A percentile compares a stretch with the other conserved stretches of the same genome.
Conservation (phyloP, 2,888 invertebrate genomes). For the Sceliomorpha sp. region DNA sequence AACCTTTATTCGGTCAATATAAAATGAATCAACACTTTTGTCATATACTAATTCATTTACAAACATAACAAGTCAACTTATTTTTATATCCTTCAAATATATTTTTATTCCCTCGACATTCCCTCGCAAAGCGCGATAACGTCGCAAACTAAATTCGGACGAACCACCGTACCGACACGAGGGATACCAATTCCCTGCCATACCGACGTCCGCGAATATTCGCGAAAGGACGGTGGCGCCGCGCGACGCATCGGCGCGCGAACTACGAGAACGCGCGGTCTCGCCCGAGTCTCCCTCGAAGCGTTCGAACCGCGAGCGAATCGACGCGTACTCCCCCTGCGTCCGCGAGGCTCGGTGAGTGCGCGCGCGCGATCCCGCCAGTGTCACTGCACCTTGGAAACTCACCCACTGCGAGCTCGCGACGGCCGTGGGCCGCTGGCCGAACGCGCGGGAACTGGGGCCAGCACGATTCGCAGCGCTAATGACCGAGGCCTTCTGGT, state of each 20-base stretch:
- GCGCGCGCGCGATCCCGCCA: constrained; percentile 36
- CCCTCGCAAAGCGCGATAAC: no score
- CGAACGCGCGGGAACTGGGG: constrained; percentile 79
- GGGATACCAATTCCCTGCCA: constrained; percentile 35
- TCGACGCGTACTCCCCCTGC: no score
- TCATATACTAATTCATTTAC: no score
- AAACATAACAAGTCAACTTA: no score
- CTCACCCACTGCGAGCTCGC: constrained; percentile 69
- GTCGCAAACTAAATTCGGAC: no score
- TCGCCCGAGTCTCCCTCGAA: no score
- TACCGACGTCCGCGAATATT: constrained; percentile 59
- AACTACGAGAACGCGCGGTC: constrained; percentile 26
- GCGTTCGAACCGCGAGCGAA: no score
- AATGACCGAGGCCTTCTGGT: constrained; percentile 78
- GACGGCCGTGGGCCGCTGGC: constrained; percentile 75
- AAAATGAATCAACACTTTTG: no score
- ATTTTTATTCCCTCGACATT: no score
- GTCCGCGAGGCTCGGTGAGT: constrained; percentile 10
- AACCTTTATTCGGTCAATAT: no score
- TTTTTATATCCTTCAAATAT: no score
- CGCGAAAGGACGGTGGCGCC: constrained; percentile 76
- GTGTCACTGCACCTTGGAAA: constrained; percentile 75
- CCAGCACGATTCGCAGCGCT: constrained; percentile 73
- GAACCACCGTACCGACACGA: constrained; percentile 70
- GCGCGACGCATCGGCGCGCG: constrained; percentile 54